Base-by-base conservation (phyloP, 2,113 vertebrate genomes). In the Dissostichus mawsoni region DNA sequence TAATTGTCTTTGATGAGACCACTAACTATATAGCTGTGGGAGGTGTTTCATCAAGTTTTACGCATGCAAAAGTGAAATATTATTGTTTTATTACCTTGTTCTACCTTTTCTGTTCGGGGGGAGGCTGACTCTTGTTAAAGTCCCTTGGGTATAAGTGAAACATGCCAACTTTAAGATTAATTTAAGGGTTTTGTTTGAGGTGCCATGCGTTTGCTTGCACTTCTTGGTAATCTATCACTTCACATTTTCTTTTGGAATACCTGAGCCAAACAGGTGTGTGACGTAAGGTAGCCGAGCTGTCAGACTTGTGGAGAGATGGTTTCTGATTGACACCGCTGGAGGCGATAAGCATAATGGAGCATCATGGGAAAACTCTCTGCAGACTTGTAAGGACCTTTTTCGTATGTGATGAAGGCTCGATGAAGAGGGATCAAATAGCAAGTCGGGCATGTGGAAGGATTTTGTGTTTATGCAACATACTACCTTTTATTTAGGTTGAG, bases 1-100 rank as follows among this genome's bases (percentile, higher is more conserved):
- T 91, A 92, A 93, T 92, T 93, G 89, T 91, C 83, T 88, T 71
- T 69, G 75, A 89, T 87, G 80, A 87, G 76, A 51, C 79, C 57
- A 63, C 73, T 87, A 87, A 92, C 82, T 82, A 70, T 45, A 89
- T 89, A 56, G 76, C 89, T 86, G 69, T 79, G 74, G 85, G 84
- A 88, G 65, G 72, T 79, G 48, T 69, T 88, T 83, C 59, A 88
- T 90, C 83, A 89, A 72, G 53, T 81, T 87, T 76, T 48, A 73
- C 36, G 6, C 18, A 67, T 74, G 58, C 73, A 78, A 58, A 74
- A 80, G 29, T 23, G 45, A 68, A 69, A 84, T 72, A 74, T 76
- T 64, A 76, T 64, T 45, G 56, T 55, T 11, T 41, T 45, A 57
- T 57, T 59, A 29, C 57, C 71, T 50, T 44, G 12, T 50, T 64